Percentiles rank a stretch among this genome's conserved stretches.
These are phyloP conservation scores for Pachyseris speciosa DNA, from an alignment of 64 coral and sea anemone genomes.

Conservation along the genomic window DNA sequence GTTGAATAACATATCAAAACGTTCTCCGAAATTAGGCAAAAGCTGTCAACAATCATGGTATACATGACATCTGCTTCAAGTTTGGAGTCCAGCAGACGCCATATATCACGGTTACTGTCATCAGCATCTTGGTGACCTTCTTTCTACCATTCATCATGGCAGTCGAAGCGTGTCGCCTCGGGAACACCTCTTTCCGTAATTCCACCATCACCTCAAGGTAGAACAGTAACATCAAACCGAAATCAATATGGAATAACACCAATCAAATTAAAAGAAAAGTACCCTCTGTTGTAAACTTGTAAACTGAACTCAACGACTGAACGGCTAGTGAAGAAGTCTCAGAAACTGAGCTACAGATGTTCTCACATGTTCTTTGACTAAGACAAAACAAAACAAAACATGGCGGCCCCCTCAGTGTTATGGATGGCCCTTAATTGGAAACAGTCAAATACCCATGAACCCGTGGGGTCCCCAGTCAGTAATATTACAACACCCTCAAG, in stretches of 20 bases:
- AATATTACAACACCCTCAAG: too few relatives aligned
- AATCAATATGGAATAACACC: neutral
- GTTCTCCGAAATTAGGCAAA: neutral
- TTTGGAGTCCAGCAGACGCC: neutral
- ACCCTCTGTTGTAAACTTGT: too few relatives aligned
- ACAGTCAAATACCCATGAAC: too few relatives aligned
- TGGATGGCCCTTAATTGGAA: too few relatives aligned
- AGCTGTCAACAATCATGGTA: neutral
- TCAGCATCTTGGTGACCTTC: constrained; percentile 8
- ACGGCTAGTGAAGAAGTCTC: too few relatives aligned
- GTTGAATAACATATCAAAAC: neutral
- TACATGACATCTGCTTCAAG: constrained; percentile 4
- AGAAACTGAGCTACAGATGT: too few relatives aligned
- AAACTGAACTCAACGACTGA: too few relatives aligned
- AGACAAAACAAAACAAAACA: too few relatives aligned
- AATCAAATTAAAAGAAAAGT: neutral
- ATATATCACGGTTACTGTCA: neutral
- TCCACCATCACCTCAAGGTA: neutral
- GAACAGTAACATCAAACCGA: neutral
- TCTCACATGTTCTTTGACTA: too few relatives aligned
- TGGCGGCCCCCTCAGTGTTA: too few relatives aligned
- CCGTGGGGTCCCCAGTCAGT: too few relatives aligned
- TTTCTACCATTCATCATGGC: neutral
- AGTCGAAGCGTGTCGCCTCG: neutral
- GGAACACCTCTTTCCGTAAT: neutral